Evolutionary conservation across 1,140 invertebrate species (phyloP).

Genomic region (Triops longicaudatus): DNA sequence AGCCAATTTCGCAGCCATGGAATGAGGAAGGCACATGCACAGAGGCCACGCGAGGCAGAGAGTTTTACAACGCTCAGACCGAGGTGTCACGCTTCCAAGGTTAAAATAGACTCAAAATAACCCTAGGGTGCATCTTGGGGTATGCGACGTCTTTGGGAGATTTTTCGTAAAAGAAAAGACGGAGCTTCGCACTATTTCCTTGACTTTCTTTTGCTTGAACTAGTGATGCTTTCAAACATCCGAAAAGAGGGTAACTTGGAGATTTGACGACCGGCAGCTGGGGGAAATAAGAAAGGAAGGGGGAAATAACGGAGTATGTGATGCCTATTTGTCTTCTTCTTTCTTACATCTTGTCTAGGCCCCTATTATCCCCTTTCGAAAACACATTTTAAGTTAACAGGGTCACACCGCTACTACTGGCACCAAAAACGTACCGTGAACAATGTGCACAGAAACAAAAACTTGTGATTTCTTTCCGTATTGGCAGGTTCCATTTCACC

Average conservation of each 20-base stretch:
- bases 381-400: background rate
- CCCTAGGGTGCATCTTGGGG: background rate
- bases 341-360: background rate
- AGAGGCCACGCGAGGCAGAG: background rate
- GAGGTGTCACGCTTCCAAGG: background rate
- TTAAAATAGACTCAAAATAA: conserved; percentile 1
- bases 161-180: conserved; percentile 8
- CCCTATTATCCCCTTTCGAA: background rate
- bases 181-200: background rate
- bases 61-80: background rate
- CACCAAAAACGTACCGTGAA: background rate
- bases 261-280: background rate
- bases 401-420: background rate
- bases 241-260: background rate
- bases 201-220: background rate
- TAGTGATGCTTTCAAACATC: background rate
- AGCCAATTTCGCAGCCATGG: background rate
- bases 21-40: background rate
- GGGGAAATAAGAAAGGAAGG: background rate
- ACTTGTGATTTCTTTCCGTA: background rate
- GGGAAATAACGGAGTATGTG: background rate
- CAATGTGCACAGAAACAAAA: background rate
- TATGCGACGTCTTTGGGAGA: background rate
- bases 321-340: conserved; percentile 6
- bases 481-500: background rate